Conservation (phyloP, 2,888 invertebrate genomes). For the Drosophila neonasuta region DNA sequence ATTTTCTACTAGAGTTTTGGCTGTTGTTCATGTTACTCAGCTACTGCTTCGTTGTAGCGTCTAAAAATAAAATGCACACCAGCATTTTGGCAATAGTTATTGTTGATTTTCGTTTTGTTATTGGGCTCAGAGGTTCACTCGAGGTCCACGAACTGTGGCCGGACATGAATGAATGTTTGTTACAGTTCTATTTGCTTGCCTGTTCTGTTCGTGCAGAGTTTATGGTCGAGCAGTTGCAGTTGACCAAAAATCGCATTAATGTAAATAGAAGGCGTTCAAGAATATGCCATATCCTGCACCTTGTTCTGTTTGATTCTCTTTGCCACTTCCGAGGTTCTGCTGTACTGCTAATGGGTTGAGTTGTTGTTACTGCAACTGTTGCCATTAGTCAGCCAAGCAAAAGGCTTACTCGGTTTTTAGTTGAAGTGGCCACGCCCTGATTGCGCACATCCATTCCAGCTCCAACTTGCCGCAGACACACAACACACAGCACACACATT, state of each 20-base stretch:
- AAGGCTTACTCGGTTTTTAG: constrained; percentile 67
- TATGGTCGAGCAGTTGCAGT: constrained; percentile 40
- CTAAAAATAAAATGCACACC: constrained; percentile 48
- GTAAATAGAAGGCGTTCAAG: constrained; percentile 30
- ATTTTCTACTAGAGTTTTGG: constrained; percentile 21
- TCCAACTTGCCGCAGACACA: constrained; percentile 33
- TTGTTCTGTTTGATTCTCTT: constrained; percentile 26
- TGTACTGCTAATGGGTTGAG: constrained; percentile 65
- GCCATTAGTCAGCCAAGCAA: constrained; percentile 59
- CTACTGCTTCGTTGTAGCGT: constrained; percentile 22
- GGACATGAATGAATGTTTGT: constrained; percentile 34
- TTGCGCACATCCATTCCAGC: constrained; percentile 12
- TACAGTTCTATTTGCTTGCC: constrained; percentile 5
- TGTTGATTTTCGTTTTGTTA: constrained; percentile 8
- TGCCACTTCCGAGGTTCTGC: constrained; percentile 51
- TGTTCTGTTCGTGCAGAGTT: constrained; percentile 7
- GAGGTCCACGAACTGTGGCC: constrained; percentile 68
- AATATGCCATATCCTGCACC: constrained; percentile 35
- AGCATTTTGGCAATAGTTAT: constrained; percentile 30
- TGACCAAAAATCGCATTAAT: constrained; percentile 67
- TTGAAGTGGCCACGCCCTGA: constrained; percentile 70
- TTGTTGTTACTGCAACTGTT: constrained; percentile 31
- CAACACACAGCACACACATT: constrained; percentile 64
- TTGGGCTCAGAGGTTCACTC: constrained; percentile 36
- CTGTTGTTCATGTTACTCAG: constrained; percentile 22